Conservation (phyloP, 2,113 vertebrate genomes). For the Pleuronectes platessa region DNA sequence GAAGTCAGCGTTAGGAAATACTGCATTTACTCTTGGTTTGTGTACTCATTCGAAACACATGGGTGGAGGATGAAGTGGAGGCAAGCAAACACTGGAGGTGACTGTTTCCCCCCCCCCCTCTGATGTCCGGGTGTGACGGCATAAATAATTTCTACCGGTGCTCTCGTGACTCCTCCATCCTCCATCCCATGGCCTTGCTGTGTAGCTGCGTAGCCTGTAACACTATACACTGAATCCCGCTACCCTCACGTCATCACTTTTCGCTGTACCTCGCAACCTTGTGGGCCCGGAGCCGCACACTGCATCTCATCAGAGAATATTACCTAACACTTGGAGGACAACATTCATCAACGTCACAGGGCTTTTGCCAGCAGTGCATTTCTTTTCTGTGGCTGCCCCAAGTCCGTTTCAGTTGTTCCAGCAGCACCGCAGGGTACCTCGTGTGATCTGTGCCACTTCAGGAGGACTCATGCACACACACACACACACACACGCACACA, state of each 20-base stretch:
- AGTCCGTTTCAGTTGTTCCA: conserved; percentile 69
- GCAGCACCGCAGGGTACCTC: conserved; percentile 28
- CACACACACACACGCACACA: not conserved
- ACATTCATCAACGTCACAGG: conserved; percentile 80
- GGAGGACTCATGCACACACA: conserved; percentile 5
- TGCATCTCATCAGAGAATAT: conserved; percentile 77
- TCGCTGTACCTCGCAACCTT: conserved; percentile 66
- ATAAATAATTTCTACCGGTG: conserved; percentile 19
- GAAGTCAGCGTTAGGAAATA: not conserved
- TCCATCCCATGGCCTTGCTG: conserved; percentile 47
- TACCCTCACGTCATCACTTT: conserved; percentile 65
- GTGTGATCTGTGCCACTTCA: conserved; percentile 53
- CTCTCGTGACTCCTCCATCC: conserved; percentile 20
- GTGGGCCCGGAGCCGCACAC: conserved; percentile 55
- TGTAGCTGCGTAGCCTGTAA: not conserved
- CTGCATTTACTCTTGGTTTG: not conserved
- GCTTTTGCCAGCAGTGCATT: conserved; percentile 78
- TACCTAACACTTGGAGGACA: conserved; percentile 78
- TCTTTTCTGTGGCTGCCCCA: conserved; percentile 56
- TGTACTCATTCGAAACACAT: not conserved
- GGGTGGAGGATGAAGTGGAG: not conserved
- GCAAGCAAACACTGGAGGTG: not conserved
- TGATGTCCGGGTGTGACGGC: not conserved
- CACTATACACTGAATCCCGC: conserved; percentile 20
- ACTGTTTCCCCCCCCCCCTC: not conserved